phyloP scores from a whole-genome alignment of 1,140 invertebrate species.

The Rhynchophorus ferrugineus region DNA sequence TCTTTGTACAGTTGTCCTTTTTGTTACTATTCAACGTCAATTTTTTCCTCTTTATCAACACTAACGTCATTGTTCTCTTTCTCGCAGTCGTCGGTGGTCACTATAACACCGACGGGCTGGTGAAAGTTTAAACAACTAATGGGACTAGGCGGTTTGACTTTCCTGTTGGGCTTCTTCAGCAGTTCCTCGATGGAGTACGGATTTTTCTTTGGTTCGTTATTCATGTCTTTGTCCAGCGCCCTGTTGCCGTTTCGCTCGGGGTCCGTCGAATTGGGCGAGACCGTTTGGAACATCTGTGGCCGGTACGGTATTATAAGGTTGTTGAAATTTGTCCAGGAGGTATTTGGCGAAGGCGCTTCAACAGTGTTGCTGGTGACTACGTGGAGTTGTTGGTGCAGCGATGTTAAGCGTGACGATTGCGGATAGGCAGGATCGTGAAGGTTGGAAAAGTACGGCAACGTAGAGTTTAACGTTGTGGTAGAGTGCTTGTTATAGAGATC shows the following conservation, averaged over 20 bases:
- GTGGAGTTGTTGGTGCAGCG: constrained; percentile 46
- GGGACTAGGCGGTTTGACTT: constrained; percentile 27
- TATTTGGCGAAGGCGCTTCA: constrained; percentile 35
- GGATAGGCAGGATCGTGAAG: constrained; percentile 39
- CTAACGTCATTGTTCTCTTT: constrained; percentile 20
- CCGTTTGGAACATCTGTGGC: neutral
- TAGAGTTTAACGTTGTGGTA: constrained; percentile 18
- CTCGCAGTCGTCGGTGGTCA: constrained; percentile 20
- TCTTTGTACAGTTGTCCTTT: no score
- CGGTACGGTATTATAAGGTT: constrained; percentile 15
- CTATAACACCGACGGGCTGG: constrained; percentile 35
- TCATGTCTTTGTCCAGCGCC: constrained; percentile 12
- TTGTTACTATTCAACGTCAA: constrained; percentile 28
- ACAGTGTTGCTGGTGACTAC: constrained; percentile 36
- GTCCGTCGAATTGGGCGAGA: constrained; percentile 10
- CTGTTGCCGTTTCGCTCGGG: constrained; percentile 6
- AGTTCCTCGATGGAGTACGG: constrained; percentile 82
- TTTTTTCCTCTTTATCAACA: constrained; percentile 29
- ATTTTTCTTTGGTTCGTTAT: constrained; percentile 57
- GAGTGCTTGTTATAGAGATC: constrained; percentile 30
- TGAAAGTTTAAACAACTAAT: constrained; percentile 25
- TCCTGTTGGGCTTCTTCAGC: constrained; percentile 66
- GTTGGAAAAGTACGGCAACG: constrained; percentile 30
- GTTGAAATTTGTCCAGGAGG: constrained; percentile 44
- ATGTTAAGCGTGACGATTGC: constrained; percentile 47